These are phyloP conservation scores for Catostomus latipinnis DNA, from an alignment of 2,797 vertebrate genomes.

Conservation along the genomic window DNA sequence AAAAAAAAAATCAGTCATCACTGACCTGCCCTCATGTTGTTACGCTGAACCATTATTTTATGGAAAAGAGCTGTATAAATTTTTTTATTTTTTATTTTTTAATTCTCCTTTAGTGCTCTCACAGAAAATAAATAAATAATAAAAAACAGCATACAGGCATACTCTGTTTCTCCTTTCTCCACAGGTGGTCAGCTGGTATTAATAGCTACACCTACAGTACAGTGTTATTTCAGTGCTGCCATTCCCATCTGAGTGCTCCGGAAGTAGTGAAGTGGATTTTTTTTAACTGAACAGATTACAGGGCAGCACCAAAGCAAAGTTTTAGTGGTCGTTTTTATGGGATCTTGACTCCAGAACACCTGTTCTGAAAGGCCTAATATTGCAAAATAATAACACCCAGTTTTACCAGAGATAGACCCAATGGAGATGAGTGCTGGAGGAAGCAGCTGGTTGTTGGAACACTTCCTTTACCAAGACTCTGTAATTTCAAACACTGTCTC, in stretches of 20 bases:
- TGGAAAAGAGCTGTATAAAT: background rate
- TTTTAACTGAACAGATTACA: slow-evolving; percentile 65
- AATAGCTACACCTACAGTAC: slow-evolving; percentile 6
- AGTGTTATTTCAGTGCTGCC: slow-evolving; percentile 41
- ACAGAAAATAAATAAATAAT: too few species aligned
- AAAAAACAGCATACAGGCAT: background rate
- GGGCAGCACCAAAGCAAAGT: slow-evolving; percentile 38
- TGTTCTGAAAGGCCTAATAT: slow-evolving; percentile 57
- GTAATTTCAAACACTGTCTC: slow-evolving; percentile 68
- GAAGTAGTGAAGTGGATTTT: slow-evolving; percentile 33
- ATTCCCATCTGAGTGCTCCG: slow-evolving; percentile 19
- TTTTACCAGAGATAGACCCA: slow-evolving; percentile 65
- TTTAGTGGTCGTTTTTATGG: slow-evolving; percentile 55
- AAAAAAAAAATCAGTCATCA: too few species aligned
- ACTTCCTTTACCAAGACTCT: slow-evolving; percentile 71
- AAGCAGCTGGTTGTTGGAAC: slow-evolving; percentile 75
- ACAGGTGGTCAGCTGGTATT: slow-evolving; percentile 37
- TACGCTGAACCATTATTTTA: background rate
- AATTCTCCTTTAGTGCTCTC: too few species aligned
- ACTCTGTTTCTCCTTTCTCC: slow-evolving; percentile 21
- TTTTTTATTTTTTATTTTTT: too few species aligned
- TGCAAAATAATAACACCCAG: slow-evolving; percentile 58
- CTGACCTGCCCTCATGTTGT: too few species aligned
- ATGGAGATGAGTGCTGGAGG: slow-evolving; percentile 66
- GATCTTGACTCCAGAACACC: slow-evolving; percentile 57